Conservation (phyloP, 2,888 invertebrate genomes). For the Drosophila paranaensis region DNA sequence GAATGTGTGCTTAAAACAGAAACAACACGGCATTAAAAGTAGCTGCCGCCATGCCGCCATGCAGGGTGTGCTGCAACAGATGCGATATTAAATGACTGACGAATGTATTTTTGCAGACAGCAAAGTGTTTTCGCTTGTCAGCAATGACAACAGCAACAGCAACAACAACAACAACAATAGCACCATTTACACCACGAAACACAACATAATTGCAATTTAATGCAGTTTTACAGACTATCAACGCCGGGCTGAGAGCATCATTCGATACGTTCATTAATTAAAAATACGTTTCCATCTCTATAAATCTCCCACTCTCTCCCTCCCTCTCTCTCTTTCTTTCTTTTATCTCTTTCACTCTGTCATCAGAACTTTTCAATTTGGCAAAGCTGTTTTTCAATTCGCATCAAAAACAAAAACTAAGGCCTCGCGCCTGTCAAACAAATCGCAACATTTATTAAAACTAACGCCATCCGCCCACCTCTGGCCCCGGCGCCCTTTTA, state of each 20-base stretch:
- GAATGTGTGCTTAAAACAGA: constrained; percentile 28
- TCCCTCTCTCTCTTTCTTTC: neutral
- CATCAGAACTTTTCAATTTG: constrained; percentile 38
- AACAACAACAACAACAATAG: constrained; percentile 8
- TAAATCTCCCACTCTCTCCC: neutral
- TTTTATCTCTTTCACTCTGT: neutral
- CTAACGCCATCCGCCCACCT: constrained; percentile 22
- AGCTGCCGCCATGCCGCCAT: neutral
- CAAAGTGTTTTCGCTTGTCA: constrained; percentile 55
- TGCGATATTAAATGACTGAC: constrained; percentile 44
- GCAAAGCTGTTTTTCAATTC: constrained; percentile 41
- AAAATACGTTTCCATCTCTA: constrained; percentile 54
- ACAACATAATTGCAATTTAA: constrained; percentile 72
- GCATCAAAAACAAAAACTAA: constrained; percentile 15
- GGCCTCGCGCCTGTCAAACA: constrained; percentile 53
- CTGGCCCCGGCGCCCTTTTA: neutral
- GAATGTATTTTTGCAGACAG: constrained; percentile 36
- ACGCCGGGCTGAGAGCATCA: constrained; percentile 43
- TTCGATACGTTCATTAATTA: constrained; percentile 64
- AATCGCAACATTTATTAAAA: constrained; percentile 73
- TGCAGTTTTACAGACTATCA: constrained; percentile 67
- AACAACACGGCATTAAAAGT: constrained; percentile 21
- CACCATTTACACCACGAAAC: constrained; percentile 32
- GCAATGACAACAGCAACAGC: constrained; percentile 15
- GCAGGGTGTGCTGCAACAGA: constrained; percentile 3